phyloP scores from a whole-genome alignment of 2,113 vertebrate genomes.

The Notiomystis cincta region DNA sequence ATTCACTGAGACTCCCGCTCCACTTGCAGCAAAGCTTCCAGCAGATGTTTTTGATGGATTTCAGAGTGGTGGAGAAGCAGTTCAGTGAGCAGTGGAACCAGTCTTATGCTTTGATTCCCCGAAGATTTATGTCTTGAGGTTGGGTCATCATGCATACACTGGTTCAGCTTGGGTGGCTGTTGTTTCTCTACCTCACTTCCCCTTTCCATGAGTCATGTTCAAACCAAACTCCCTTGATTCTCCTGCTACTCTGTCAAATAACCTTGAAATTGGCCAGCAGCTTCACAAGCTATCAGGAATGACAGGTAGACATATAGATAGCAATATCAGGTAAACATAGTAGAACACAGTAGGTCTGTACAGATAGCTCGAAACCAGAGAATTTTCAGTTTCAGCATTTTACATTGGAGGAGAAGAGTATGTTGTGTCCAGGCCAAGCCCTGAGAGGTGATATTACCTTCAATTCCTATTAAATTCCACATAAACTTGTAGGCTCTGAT shows the following conservation, averaged over 20 bases:
- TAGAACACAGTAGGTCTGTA: not conserved
- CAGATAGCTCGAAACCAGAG: not conserved
- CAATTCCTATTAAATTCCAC: not conserved
- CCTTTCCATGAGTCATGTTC: not conserved
- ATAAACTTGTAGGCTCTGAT: not conserved
- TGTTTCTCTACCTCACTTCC: not conserved
- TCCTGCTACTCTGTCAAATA: not conserved
- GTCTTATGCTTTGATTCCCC: not conserved
- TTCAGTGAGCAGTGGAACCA: not conserved
- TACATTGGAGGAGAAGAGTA: not conserved
- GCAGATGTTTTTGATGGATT: slow-evolving; percentile 1
- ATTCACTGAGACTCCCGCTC: not conserved
- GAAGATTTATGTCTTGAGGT: not conserved
- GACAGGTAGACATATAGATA: not conserved
- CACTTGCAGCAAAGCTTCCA: not conserved
- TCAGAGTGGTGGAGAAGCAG: not conserved
- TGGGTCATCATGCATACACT: not conserved
- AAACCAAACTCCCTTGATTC: not conserved
- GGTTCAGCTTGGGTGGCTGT: not conserved
- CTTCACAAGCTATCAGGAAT: not conserved
- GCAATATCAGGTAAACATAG: not conserved
- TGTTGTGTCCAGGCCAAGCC: not conserved
- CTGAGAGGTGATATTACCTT: not conserved
- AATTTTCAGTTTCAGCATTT: not conserved
- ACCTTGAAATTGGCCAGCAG: not conserved